Conservation (phyloP, 2,888 invertebrate genomes). For the Sipha maydis region DNA sequence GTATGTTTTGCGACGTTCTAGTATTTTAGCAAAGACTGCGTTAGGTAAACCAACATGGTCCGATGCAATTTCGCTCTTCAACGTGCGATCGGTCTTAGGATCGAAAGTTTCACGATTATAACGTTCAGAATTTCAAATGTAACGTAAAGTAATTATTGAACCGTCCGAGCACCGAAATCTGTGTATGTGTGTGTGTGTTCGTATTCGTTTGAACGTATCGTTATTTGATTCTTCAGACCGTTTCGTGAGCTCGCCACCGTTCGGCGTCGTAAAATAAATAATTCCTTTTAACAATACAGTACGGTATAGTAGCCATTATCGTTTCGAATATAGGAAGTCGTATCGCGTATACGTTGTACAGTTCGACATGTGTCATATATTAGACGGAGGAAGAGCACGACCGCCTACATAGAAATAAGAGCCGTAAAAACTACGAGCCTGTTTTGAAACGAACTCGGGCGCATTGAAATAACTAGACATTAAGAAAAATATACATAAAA, state of each 20-base stretch:
- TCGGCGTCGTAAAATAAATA: background rate
- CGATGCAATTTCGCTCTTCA: no score
- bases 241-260: background rate
- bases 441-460: conserved; percentile 33
- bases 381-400: conserved; percentile 36
- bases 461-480: conserved; percentile 54
- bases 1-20: no score
- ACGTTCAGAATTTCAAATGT: no score
- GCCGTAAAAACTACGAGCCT: conserved; percentile 38
- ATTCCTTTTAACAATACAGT: background rate
- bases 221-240: background rate
- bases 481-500: conserved; percentile 14
- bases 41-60: no score
- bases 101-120: no score
- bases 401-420: conserved; percentile 39
- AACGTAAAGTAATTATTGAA: no score
- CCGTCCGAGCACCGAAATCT: no score
- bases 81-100: no score
- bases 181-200: no score
- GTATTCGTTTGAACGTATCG: background rate
- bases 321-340: conserved; percentile 12
- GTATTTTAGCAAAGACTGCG: no score
- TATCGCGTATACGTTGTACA: background rate
- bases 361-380: conserved; percentile 46
- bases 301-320: conserved; percentile 1